Percentiles rank a stretch among this genome's conserved stretches.
These are phyloP conservation scores for Centruroides vittatus DNA, from an alignment of 1,140 invertebrate species.

Conservation along the genomic window DNA sequence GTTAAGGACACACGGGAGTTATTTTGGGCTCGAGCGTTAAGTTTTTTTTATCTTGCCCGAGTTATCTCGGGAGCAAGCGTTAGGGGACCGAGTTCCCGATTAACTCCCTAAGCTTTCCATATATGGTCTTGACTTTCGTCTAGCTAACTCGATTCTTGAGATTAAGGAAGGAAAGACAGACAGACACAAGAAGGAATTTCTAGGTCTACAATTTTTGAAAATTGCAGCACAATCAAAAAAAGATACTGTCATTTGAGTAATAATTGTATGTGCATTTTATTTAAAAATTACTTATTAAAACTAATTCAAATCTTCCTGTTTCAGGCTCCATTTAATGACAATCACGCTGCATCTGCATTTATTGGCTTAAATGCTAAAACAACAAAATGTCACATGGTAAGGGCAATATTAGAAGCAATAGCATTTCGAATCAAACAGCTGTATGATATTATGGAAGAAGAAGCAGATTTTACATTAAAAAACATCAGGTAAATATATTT, in stretches of 20 bases:
- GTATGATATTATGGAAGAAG: slow-evolving; percentile 47
- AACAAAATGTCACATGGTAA: slow-evolving; percentile 56
- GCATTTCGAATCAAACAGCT: slow-evolving; percentile 67
- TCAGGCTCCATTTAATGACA: slow-evolving; percentile 76
- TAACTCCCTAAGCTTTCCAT: no score
- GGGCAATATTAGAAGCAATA: slow-evolving; percentile 72
- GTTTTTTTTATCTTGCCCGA: no score
- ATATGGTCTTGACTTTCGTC: no score
- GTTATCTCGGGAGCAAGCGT: no score
- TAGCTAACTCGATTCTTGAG: no score
- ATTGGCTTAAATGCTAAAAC: slow-evolving; percentile 70
- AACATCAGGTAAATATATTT: slow-evolving; percentile 39
- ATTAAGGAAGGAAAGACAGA: no score
- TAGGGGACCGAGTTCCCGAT: no score
- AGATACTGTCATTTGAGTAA: neutral
- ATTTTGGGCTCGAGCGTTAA: no score
- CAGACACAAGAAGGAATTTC: no score
- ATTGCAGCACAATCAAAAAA: no score
- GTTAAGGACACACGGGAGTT: no score
- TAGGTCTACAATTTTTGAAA: no score
- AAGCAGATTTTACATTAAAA: slow-evolving; percentile 43
- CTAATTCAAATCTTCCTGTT: slow-evolving; percentile 13
- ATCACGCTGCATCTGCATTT: slow-evolving; percentile 61
- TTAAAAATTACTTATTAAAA: neutral
- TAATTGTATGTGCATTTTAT: neutral